Evolutionary conservation across 2,113 vertebrate species (phyloP).

Genomic region (Lycocorax pyrrhopterus): DNA sequence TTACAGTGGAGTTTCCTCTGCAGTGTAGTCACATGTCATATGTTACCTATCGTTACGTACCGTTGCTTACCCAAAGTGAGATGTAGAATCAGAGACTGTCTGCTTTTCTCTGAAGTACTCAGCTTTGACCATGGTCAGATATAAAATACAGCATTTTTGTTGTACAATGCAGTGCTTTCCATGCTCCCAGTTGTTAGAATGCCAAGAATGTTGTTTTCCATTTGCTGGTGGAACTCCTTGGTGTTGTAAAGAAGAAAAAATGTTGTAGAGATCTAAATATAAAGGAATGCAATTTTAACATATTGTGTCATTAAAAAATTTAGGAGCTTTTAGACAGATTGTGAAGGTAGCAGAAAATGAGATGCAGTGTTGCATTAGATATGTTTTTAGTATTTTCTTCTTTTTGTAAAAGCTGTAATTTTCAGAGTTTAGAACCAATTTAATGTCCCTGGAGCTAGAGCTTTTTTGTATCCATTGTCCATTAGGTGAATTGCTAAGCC

Average conservation of each 20-base stretch:
- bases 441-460: conserved; percentile 80
- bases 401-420: conserved; percentile 84
- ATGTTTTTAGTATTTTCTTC: conserved; percentile 83
- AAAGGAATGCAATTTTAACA: conserved; percentile 74
- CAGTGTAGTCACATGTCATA: background rate
- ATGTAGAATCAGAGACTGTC: background rate
- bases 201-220: background rate
- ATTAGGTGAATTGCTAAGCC: conserved; percentile 82
- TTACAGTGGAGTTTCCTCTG: background rate
- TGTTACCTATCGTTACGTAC: fast-evolving
- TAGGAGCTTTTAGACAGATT: conserved; percentile 77
- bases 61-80: background rate
- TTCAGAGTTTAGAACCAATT: conserved; percentile 83
- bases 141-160: background rate
- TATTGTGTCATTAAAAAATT: conserved; percentile 81
- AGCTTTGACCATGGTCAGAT: background rate
- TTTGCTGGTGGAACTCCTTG: conserved; percentile 29
- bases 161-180: background rate
- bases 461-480: conserved; percentile 81
- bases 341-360: conserved; percentile 76
- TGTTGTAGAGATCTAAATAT: conserved; percentile 72
- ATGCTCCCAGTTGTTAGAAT: background rate
- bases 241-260: conserved; percentile 60
- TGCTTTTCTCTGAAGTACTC: background rate
- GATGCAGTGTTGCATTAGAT: conserved; percentile 79